Conservation (phyloP, 2,113 vertebrate species). For the Hyaena hyaena region DNA sequence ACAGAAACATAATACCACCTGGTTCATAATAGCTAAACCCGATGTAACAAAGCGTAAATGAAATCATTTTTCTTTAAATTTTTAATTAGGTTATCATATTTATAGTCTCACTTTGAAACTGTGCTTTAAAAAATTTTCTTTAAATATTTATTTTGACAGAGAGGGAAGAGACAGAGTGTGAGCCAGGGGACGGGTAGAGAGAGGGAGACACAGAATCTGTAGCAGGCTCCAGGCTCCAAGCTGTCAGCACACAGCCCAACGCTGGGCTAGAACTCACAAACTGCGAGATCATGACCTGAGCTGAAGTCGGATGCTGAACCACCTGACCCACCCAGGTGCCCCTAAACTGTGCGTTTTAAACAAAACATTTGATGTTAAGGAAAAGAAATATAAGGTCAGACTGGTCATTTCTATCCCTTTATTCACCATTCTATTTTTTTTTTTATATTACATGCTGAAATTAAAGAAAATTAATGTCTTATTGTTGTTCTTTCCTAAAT, state of each 20-base stretch:
- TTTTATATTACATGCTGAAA: slow-evolving; percentile 37
- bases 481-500: slow-evolving; percentile 50
- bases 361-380: slow-evolving; percentile 37
- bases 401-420: background rate
- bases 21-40: slow-evolving; percentile 51
- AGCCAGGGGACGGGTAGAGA: no score
- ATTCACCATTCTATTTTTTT: background rate
- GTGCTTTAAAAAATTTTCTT: no score
- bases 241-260: no score
- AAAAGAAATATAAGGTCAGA: slow-evolving; percentile 22
- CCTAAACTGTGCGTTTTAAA: background rate
- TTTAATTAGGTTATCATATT: slow-evolving; percentile 37
- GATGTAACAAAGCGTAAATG: slow-evolving; percentile 41
- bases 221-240: no score
- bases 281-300: no score
- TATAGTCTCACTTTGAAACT: slow-evolving; percentile 52
- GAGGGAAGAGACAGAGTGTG: no score
- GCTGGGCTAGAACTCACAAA: no score
- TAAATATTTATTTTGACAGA: no score
- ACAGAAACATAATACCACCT: slow-evolving; percentile 80
- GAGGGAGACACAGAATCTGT: no score
- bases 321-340: no score
- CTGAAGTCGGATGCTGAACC: no score
- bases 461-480: slow-evolving; percentile 29
- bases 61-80: slow-evolving; percentile 59